A percentile compares a stretch with the other conserved stretches of the same genome.
Evolutionary conservation across 23 tunicate species (phyloP).

Genomic region (Halocynthia roretzi): DNA sequence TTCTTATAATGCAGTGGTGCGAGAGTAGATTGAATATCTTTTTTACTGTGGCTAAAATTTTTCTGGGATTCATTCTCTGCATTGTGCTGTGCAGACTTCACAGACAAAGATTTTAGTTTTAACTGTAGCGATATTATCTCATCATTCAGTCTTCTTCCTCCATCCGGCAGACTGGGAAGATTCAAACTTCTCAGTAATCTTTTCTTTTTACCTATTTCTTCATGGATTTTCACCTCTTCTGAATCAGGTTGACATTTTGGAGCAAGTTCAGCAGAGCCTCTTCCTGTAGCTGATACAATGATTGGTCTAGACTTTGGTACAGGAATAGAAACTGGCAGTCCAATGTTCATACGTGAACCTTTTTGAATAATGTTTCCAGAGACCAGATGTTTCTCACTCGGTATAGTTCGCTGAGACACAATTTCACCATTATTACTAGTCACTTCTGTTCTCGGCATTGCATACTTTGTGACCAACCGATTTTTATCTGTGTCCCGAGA

Average conservation of each 20-base stretch:
- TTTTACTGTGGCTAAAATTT: too few species aligned
- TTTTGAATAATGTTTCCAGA: neutral
- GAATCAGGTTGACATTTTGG: slow-evolving; percentile 1
- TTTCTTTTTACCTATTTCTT: slow-evolving; percentile 43
- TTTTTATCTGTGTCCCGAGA: too few species aligned
- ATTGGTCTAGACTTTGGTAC: neutral
- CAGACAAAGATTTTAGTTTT: slow-evolving; percentile 16
- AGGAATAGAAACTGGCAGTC: slow-evolving; percentile 13
- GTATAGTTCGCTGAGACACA: neutral
- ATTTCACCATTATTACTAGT: too few species aligned
- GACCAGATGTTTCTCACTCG: neutral
- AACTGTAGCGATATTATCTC: slow-evolving; percentile 42
- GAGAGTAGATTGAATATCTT: too few species aligned
- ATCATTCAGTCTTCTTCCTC: slow-evolving; percentile 48
- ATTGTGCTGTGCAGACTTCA: too few species aligned
- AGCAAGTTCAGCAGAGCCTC: slow-evolving; percentile 15
- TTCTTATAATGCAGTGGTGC: too few species aligned
- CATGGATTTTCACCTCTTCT: slow-evolving; percentile 10
- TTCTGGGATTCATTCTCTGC: too few species aligned
- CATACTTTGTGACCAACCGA: too few species aligned
- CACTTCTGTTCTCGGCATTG: too few species aligned
- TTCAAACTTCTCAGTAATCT: slow-evolving; percentile 31
- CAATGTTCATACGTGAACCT: neutral
- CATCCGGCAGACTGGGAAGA: slow-evolving; percentile 63
- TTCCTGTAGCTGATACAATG: slow-evolving; percentile 19